These are phyloP conservation scores for Picus viridis DNA, from an alignment of 2,797 vertebrate genomes.

Conservation along the genomic window DNA sequence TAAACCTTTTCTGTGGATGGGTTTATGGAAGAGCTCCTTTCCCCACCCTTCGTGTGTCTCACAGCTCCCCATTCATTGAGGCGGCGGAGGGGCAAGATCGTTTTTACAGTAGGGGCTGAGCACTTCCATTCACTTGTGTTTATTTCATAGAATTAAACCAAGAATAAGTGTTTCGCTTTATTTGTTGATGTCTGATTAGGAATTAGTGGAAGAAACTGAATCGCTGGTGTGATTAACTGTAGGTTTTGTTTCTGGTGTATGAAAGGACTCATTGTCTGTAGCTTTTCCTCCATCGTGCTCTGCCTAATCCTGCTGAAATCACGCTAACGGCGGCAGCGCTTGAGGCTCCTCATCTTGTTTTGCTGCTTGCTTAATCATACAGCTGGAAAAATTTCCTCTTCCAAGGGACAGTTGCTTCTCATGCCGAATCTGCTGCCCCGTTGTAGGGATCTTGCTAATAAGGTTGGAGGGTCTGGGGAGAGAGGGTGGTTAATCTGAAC, in stretches of 20 bases:
- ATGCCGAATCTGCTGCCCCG: fast-evolving
- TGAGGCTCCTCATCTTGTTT: slow-evolving; percentile 13
- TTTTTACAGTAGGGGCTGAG: neutral
- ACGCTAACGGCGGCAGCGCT: neutral
- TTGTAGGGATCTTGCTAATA: neutral
- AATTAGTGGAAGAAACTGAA: slow-evolving; percentile 63
- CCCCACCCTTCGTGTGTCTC: neutral
- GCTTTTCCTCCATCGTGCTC: slow-evolving; percentile 44
- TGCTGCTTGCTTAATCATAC: neutral
- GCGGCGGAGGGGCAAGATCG: neutral
- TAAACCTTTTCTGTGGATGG: neutral
- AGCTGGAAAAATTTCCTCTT: slow-evolving; percentile 2
- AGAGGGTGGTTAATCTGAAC: neutral
- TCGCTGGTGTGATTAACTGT: slow-evolving; percentile 47
- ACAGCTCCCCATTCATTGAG: neutral
- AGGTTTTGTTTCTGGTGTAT: slow-evolving; percentile 51
- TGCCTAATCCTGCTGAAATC: slow-evolving; percentile 62
- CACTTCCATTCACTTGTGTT: slow-evolving; percentile 45
- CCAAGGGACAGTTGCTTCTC: neutral
- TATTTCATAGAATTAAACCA: slow-evolving; percentile 49
- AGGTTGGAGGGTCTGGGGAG: neutral
- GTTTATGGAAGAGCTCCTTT: neutral
- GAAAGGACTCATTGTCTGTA: slow-evolving; percentile 63
- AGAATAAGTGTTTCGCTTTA: slow-evolving; percentile 64
- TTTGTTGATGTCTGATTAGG: slow-evolving; percentile 65